phyloP scores from a whole-genome alignment of 2,113 vertebrate genomes.

The Delphinus delphis region DNA sequence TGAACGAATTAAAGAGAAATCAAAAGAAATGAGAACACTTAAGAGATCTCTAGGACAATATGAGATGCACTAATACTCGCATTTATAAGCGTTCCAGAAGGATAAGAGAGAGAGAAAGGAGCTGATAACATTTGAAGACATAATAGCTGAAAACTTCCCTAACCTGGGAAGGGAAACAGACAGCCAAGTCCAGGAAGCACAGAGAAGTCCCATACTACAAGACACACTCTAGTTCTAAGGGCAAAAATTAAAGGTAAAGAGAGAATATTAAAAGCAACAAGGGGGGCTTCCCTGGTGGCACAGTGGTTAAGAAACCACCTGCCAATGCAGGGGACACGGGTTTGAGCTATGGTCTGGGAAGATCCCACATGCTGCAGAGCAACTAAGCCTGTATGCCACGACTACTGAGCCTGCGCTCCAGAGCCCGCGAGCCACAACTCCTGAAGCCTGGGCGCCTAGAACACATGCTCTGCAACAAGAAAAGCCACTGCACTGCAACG shows the following conservation, averaged over 20 bases:
- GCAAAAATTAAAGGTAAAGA: background rate
- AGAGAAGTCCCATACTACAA: background rate
- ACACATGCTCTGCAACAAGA: no score
- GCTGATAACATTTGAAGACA: background rate
- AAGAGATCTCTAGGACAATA: background rate
- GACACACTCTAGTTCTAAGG: background rate
- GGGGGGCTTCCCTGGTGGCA: no score
- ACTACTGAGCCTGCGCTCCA: no score
- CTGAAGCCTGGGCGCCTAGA: no score
- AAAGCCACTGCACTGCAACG: no score
- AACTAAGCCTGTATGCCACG: no score
- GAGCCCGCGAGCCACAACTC: no score
- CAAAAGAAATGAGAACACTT: background rate
- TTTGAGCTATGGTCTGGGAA: no score
- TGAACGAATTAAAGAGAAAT: background rate
- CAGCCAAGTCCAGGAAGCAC: background rate
- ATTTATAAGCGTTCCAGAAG: background rate
- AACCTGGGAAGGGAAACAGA: background rate
- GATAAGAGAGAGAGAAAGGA: background rate
- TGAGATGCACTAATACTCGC: background rate
- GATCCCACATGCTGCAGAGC: no score
- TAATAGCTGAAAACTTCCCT: background rate
- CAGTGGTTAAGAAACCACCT: no score
- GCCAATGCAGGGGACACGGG: no score
- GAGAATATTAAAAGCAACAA: background rate